Evolutionary conservation across 2,797 vertebrate species (phyloP).

Genomic region (Gambusia yucatana): DNA sequence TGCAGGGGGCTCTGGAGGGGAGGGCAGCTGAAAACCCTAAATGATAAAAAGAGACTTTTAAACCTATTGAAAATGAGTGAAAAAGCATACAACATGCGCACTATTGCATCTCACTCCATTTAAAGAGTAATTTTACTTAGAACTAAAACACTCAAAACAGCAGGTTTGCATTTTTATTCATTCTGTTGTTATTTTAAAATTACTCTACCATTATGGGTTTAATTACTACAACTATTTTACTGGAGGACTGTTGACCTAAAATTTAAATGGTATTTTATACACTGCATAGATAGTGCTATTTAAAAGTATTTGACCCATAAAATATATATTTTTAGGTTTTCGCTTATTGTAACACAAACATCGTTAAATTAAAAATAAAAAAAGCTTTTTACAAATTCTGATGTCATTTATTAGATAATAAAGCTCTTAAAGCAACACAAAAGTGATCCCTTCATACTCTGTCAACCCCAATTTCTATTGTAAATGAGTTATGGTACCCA

Average conservation of each 20-base stretch:
- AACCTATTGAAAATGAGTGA: not conserved
- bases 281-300: not conserved
- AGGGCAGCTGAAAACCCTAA: constrained; percentile 96
- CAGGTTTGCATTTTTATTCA: not conserved
- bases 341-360: not conserved
- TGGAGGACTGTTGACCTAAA: not conserved
- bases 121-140: not conserved
- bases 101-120: not conserved
- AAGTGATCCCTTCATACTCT: not conserved
- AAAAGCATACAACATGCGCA: not conserved
- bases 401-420: not conserved
- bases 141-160: not conserved
- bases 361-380: not conserved
- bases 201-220: not conserved
- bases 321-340: not conserved
- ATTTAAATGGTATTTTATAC: not conserved
- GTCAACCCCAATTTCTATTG: not conserved
- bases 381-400: not conserved
- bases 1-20: constrained; percentile 96
- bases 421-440: not conserved
- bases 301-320: not conserved
- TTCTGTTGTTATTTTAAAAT: not conserved
- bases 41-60: constrained; percentile 24
- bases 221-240: not conserved
- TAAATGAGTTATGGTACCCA: not conserved